Evolutionary conservation across 2,113 vertebrate genomes (phyloP).

Genomic region (Meriones unguiculatus): DNA sequence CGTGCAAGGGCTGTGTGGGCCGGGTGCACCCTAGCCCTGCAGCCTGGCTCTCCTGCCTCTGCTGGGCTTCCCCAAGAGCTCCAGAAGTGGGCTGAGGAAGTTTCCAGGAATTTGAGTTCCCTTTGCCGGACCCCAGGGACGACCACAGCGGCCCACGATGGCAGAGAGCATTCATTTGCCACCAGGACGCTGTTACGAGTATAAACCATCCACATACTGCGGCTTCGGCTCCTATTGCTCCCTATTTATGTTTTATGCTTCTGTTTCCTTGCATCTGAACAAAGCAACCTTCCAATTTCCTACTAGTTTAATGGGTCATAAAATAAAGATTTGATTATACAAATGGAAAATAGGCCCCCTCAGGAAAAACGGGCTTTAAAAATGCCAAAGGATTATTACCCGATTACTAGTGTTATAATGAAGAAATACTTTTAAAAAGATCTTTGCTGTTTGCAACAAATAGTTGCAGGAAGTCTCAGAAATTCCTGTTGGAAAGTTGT

Average conservation of each 20-base stretch:
- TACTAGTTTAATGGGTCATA: conserved; percentile 25
- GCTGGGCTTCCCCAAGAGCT: fast-evolving
- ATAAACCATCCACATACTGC: background rate
- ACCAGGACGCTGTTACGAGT: fast-evolving
- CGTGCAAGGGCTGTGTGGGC: fast-evolving
- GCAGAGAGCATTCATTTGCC: background rate
- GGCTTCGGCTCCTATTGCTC: background rate
- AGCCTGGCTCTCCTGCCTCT: background rate
- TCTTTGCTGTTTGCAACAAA: background rate
- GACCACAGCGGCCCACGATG: background rate
- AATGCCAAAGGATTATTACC: conserved; percentile 30
- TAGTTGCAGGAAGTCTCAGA: background rate
- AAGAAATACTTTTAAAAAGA: conserved; percentile 32
- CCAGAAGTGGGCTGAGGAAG: background rate
- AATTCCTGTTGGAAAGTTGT: background rate
- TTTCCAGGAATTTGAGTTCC: background rate
- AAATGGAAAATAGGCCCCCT: conserved; percentile 6
- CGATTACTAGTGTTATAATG: background rate
- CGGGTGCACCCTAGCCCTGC: background rate
- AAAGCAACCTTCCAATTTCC: background rate
- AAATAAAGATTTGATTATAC: conserved; percentile 57
- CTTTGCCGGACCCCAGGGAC: background rate
- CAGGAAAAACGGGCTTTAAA: conserved; percentile 44
- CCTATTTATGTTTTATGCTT: background rate
- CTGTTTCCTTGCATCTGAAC: conserved; percentile 24